These are phyloP conservation scores for Akabosia matsudoensis DNA, from an alignment of 1,140 invertebrate genomes.

Conservation along the genomic window DNA sequence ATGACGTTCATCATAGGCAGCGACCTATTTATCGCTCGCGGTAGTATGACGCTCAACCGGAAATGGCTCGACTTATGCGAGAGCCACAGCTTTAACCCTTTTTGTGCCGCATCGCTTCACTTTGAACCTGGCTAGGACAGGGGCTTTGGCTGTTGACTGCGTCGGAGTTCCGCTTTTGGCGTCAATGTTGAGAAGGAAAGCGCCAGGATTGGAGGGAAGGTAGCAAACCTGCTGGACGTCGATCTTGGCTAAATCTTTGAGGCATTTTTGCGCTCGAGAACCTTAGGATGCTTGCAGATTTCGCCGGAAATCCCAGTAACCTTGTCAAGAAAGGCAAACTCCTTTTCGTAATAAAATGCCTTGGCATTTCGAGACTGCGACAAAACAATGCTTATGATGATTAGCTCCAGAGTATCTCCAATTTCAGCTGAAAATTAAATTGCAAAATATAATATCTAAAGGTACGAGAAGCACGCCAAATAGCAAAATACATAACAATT, in stretches of 20 bases:
- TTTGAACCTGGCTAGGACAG: constrained; percentile 90
- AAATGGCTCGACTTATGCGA: constrained; percentile 52
- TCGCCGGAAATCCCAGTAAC: constrained; percentile 95
- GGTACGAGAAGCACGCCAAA: too few relatives aligned
- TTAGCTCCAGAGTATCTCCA: constrained; percentile 73
- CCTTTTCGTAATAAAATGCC: constrained; percentile 91
- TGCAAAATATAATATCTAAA: too few relatives aligned
- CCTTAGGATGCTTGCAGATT: constrained; percentile 87
- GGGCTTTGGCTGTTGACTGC: constrained; percentile 99
- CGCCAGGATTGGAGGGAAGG: constrained; percentile 96
- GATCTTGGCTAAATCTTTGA: constrained; percentile 83
- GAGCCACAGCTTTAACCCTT: constrained; percentile 71
- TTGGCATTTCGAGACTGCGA: constrained; percentile 87
- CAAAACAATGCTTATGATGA: constrained; percentile 75
- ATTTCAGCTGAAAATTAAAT: constrained; percentile 63
- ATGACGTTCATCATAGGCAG: constrained; percentile 93
- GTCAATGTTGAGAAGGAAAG: constrained; percentile 95
- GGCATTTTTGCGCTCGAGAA: constrained; percentile 82
- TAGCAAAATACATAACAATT: too few relatives aligned
- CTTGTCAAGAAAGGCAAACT: constrained; percentile 97
- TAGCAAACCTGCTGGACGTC: constrained; percentile 91
- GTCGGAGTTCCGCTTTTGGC: constrained; percentile 96
- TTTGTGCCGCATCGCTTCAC: constrained; percentile 87
- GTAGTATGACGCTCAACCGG: background rate
- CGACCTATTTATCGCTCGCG: constrained; percentile 91